Evolutionary conservation across 2,888 invertebrate genomes (phyloP), one percentile per base, ranked within the genome.

Genomic region (Eulithis testata): DNA sequence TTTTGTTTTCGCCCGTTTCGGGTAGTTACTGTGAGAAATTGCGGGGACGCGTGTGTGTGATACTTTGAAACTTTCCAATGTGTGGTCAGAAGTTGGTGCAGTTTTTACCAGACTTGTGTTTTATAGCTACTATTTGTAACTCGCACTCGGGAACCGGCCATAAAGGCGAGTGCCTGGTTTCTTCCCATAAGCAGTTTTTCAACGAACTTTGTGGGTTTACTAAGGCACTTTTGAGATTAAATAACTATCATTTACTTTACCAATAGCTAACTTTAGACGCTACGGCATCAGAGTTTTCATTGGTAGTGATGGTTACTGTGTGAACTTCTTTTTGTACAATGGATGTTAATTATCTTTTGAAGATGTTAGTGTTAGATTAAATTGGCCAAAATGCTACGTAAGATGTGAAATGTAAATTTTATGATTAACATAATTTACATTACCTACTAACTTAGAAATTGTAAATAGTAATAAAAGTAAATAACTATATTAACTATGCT

Each of bases 301-400:
- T 54, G 21, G 21, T 9, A 4, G 49, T 40, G 11, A 37, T 51
- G 51, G 11, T n/a, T 53, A 37, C 3, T 36, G 52, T 52, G 36
- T 52, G 14, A 56, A 50, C 36, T 49, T 14, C 44, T 12, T 53
- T 53, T 52, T 47, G 40, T 64, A 63, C 64, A 54, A 68, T 70
- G 63, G 61, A 69, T 63, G 47, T 56, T 63, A 36, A 60, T 66
- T 57, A 55, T 74, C 68, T 72, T 74, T 68, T 70, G 67, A 73
- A 75, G 72, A 68, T 75, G 65, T 76, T 85, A 84, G 82, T 71
- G 67, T 66, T 85, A 84, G 85, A 80, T 82, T 80, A 73, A 73
- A 78, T 70, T 78, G 84, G 87, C 87, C 86, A 66, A 87, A 87
- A 84, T 74, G 72, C 75, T 71, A 76, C 37, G 50, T 69, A 68